These are phyloP conservation scores for Listrodromus nycthemerus DNA, from an alignment of 2,888 invertebrate species.

Conservation along the genomic window DNA sequence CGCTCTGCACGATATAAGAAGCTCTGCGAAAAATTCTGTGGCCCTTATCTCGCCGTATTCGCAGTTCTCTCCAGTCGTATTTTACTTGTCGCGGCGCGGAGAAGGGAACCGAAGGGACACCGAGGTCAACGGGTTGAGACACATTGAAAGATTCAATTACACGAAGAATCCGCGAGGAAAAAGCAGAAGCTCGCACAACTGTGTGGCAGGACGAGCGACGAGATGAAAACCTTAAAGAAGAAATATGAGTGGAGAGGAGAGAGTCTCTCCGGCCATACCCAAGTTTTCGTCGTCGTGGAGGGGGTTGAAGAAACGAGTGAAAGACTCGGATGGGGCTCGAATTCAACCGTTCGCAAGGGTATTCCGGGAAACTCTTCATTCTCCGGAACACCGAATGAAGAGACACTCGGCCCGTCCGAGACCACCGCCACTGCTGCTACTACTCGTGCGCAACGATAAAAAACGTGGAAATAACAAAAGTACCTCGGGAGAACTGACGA, in stretches of 20 bases:
- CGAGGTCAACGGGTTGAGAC: constrained; percentile 2
- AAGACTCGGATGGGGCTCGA: constrained; percentile 30
- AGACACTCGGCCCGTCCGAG: constrained; percentile 41
- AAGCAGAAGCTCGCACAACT: constrained; percentile 28
- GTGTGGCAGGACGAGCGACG: constrained; percentile 28
- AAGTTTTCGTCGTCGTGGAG: constrained; percentile 1
- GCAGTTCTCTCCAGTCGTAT: constrained; percentile 9
- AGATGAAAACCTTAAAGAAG: constrained; percentile 51
- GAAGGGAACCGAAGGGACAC: background rate
- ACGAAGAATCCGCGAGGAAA: constrained; percentile 39
- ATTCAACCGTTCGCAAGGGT: constrained; percentile 20
- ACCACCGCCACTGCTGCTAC: constrained; percentile 5
- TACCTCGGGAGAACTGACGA: constrained; percentile 5
- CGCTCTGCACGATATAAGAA: constrained; percentile 12
- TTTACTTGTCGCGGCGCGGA: constrained; percentile 11
- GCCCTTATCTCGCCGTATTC: constrained; percentile 21
- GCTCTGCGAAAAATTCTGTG: constrained; percentile 24
- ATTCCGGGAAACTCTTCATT: constrained; percentile 26
- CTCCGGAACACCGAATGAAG: constrained; percentile 36
- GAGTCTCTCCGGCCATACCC: background rate
- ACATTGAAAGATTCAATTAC: constrained; percentile 52
- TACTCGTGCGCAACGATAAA: constrained; percentile 34
- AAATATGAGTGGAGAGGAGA: constrained; percentile 45
- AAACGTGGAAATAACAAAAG: constrained; percentile 39
- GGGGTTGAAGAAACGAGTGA: constrained; percentile 20